A percentile compares a stretch with the other conserved stretches of the same genome.
Evolutionary conservation across 1,140 invertebrate genomes (phyloP).

Genomic region (Temnothorax nylanderi): DNA sequence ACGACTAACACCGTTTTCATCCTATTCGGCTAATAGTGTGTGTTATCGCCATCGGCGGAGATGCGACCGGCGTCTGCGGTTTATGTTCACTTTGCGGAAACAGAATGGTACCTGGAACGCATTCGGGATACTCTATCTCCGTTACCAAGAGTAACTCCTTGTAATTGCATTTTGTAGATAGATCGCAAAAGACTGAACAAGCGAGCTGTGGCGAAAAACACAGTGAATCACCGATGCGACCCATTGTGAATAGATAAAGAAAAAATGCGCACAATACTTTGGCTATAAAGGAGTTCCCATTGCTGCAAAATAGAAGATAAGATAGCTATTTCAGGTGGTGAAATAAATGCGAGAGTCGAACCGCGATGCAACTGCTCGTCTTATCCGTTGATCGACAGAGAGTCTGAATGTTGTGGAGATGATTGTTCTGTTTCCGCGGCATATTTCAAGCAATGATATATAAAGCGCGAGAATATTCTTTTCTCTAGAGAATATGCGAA

Average conservation of each 20-base stretch:
- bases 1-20: conserved; percentile 10
- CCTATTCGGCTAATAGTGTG: conserved; percentile 15
- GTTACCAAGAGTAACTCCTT: neutral
- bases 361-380: neutral
- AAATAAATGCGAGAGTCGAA: neutral
- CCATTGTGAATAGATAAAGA: conserved; percentile 24
- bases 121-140: conserved; percentile 5
- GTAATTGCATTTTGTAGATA: conserved; percentile 32
- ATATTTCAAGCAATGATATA: neutral
- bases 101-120: neutral
- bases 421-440: conserved; percentile 4
- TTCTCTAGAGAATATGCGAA: neutral
- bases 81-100: conserved; percentile 32
- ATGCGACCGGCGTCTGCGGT: conserved; percentile 9
- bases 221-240: neutral
- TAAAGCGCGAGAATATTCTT: neutral
- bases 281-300: conserved; percentile 42
- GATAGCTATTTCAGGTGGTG: neutral
- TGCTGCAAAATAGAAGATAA: conserved; percentile 30
- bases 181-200: conserved; percentile 46
- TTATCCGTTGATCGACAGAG: neutral
- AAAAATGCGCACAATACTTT: conserved; percentile 51
- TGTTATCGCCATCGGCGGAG: conserved; percentile 28
- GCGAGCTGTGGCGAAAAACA: neutral
- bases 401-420: neutral